Evolutionary conservation across 2,888 invertebrate genomes (phyloP).

Genomic region (Agriopis aurantiaria): DNA sequence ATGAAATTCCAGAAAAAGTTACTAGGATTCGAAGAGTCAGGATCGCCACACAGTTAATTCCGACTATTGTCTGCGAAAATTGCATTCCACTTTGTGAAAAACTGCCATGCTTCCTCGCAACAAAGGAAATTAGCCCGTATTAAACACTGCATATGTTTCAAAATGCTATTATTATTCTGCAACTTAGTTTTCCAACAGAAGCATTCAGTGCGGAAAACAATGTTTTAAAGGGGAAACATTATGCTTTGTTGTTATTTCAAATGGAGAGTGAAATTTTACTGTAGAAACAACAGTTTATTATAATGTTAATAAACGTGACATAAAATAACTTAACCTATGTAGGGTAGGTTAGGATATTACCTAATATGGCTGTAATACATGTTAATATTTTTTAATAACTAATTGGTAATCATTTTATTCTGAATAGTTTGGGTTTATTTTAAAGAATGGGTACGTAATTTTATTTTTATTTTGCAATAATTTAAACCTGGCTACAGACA

Average conservation of each 20-base stretch:
- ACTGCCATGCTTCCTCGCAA: conserved; percentile 40
- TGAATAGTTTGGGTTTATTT: neutral
- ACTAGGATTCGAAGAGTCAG: conserved; percentile 48
- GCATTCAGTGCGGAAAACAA: conserved; percentile 45
- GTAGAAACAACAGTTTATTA: too few relatives aligned
- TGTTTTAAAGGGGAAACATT: conserved; percentile 48
- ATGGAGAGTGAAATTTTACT: neutral
- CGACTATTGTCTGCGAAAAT: conserved; percentile 62
- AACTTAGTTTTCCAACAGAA: conserved; percentile 43
- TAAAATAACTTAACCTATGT: too few relatives aligned
- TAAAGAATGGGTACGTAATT: neutral
- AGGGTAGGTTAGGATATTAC: too few relatives aligned
- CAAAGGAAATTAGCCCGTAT: conserved; percentile 47
- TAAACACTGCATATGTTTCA: conserved; percentile 32
- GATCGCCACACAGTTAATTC: conserved; percentile 59
- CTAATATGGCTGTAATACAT: too few relatives aligned
- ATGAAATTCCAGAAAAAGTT: conserved; percentile 38
- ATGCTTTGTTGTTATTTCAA: conserved; percentile 20
- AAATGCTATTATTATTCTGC: conserved; percentile 30
- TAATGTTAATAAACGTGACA: too few relatives aligned
- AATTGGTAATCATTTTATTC: too few relatives aligned
- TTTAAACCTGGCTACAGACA: too few relatives aligned
- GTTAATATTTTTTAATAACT: too few relatives aligned
- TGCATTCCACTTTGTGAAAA: conserved; percentile 58
- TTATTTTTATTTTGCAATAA: neutral